These are phyloP conservation scores for Marcusenius ussheri DNA, from an alignment of 2,113 vertebrate genomes.

Conservation along the genomic window DNA sequence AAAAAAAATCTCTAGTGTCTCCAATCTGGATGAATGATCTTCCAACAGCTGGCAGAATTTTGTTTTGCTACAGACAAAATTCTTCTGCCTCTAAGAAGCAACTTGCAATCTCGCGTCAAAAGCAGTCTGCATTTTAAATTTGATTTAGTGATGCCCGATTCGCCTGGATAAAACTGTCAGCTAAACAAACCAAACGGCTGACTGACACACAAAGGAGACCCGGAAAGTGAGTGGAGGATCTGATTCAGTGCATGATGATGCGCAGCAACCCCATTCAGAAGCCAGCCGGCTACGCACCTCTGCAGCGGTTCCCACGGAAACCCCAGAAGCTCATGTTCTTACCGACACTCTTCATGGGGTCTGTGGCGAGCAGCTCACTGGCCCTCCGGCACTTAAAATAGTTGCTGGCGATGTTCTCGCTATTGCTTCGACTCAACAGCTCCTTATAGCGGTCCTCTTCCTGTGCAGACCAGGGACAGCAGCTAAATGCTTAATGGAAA, in stretches of 20 bases:
- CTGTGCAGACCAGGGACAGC: slow-evolving; percentile 29
- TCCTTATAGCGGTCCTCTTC: slow-evolving; percentile 73
- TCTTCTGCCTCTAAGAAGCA: not conserved
- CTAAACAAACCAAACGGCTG: not conserved
- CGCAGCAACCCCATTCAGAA: not conserved
- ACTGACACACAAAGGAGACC: not conserved
- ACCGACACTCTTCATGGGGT: slow-evolving; percentile 53
- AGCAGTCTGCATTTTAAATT: not conserved
- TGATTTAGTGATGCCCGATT: not conserved
- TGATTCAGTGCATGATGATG: not conserved
- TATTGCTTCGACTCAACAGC: slow-evolving; percentile 73
- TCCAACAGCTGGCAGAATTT: not conserved
- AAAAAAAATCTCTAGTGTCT: not conserved
- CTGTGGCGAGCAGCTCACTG: slow-evolving; percentile 59
- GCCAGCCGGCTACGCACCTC: not conserved
- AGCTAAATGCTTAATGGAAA: not conserved
- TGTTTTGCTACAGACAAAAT: not conserved
- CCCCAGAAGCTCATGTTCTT: slow-evolving; percentile 20
- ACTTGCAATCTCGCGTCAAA: not conserved
- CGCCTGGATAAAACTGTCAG: not conserved
- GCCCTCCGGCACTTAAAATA: slow-evolving; percentile 70
- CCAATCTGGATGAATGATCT: not conserved
- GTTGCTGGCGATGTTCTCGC: slow-evolving; percentile 71
- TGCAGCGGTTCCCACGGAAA: not conserved
- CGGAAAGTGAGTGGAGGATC: not conserved